These are phyloP conservation scores for Dendrolimus kikuchii DNA, from an alignment of 1,140 invertebrate genomes.

Conservation along the genomic window DNA sequence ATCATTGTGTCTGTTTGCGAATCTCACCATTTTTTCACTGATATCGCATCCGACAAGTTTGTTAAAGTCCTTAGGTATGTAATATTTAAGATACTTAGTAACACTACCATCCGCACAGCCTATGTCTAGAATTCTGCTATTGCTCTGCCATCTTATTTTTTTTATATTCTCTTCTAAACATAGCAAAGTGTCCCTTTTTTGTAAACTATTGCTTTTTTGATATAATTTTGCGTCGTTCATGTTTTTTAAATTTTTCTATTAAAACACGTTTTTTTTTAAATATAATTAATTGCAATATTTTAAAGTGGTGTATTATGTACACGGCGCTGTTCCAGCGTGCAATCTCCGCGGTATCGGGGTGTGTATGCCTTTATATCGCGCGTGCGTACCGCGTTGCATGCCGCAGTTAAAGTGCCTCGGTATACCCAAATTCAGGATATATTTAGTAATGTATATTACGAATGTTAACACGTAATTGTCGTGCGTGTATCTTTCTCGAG, in stretches of 20 bases:
- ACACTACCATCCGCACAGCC: constrained; percentile 86
- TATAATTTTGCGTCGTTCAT: constrained; percentile 80
- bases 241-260: constrained; percentile 13
- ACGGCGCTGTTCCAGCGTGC: constrained; percentile 12
- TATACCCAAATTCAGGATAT: too few relatives aligned
- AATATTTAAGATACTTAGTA: constrained; percentile 78
- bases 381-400: constrained; percentile 7
- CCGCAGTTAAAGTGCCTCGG: not conserved
- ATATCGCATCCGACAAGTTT: constrained; percentile 78
- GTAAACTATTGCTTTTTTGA: constrained; percentile 75
- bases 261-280: not conserved
- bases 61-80: constrained; percentile 72
- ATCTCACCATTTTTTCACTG: constrained; percentile 80
- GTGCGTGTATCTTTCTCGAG: too few relatives aligned
- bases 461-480: too few relatives aligned
- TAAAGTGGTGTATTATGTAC: not conserved
- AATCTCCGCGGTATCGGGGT: constrained; percentile 7
- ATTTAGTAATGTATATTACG: too few relatives aligned
- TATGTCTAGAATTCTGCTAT: constrained; percentile 79
- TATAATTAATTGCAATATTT: not conserved
- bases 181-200: constrained; percentile 77
- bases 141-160: constrained; percentile 74
- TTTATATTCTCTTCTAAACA: constrained; percentile 78
- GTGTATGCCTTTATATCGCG: constrained; percentile 10
- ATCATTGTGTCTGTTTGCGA: constrained; percentile 73